These are phyloP conservation scores for Hemibagrus guttatus DNA, from an alignment of 2,797 vertebrate species.

Conservation along the genomic window DNA sequence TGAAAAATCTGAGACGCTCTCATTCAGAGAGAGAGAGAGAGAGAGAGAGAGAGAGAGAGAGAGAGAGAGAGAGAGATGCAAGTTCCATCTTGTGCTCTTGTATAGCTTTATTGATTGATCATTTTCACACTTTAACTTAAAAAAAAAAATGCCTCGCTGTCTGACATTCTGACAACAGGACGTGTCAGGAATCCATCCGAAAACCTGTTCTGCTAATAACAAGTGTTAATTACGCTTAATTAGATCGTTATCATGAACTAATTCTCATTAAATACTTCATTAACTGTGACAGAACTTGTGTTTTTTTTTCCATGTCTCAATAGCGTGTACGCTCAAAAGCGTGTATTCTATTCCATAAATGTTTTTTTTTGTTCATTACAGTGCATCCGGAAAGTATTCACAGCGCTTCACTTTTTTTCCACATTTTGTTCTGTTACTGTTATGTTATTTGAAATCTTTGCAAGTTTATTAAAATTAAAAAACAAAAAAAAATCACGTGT, in stretches of 20 bases:
- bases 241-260: neutral
- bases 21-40: neutral
- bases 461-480: no score
- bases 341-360: no score
- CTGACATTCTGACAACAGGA: neutral
- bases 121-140: neutral
- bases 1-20: conserved; percentile 19
- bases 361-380: no score
- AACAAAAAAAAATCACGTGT: no score
- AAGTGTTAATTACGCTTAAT: neutral
- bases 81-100: neutral
- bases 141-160: neutral
- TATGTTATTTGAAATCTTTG: no score
- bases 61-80: neutral
- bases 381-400: no score
- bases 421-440: no score
- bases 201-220: neutral
- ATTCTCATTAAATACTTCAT: conserved; percentile 1
- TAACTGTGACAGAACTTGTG: neutral
- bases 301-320: neutral
- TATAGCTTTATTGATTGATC: conserved; percentile 15
- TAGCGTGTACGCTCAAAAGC: no score
- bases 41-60: neutral
- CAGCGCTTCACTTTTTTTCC: no score
- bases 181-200: neutral